Evolutionary conservation across 1,140 invertebrate species (phyloP), one percentile per base, ranked within the genome.

Genomic region (Potamilus streckersoni): DNA sequence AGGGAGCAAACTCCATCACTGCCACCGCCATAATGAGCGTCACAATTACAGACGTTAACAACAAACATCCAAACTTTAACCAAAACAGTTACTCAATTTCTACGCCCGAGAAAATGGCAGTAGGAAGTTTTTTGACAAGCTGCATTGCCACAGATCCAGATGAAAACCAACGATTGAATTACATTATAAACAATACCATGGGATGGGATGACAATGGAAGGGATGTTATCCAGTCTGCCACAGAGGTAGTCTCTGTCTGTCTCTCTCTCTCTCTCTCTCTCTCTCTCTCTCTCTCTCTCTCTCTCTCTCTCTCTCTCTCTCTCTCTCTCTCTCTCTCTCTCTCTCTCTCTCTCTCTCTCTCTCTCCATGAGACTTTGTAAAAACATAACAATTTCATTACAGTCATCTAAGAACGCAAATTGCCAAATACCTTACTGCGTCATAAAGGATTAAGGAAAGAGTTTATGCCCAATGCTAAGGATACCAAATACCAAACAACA

Each of bases 11-110:
- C 23, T 63, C 74, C 8, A 15, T 38, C 4, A 71, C n/a, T 1
- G 57, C 38, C 14, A 76, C 38, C 1, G 49, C 62, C 49, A 66
- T 31, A n/a, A 15, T 76, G 11, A 16, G 14, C n/a, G 60, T 76
- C 17, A 57, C 65, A n/a, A 61, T 76, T 20, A 66, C n/a, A 58
- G 74, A 76, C 57, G 69, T 76, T 1, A 76, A 76, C 55, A 64
- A 76, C n/a, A 64, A 71, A 31, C 31, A 1, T 15, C 74, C 74
- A 58, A 58, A 3, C 13, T 76, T 71, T 65, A 16, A 2, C 5
- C 14, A 71, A 12, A 13, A 5, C 19, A 20, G 4, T 1, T 76
- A 59, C 38, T 55, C 13, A 19, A 49, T n/a, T 23, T 12, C 17
- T 23, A 59, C 67, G 0, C 38, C 27, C 19, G 74, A 76, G 55